Conservation (phyloP, 2,797 vertebrate species). For the Atherinosoma microstoma region DNA sequence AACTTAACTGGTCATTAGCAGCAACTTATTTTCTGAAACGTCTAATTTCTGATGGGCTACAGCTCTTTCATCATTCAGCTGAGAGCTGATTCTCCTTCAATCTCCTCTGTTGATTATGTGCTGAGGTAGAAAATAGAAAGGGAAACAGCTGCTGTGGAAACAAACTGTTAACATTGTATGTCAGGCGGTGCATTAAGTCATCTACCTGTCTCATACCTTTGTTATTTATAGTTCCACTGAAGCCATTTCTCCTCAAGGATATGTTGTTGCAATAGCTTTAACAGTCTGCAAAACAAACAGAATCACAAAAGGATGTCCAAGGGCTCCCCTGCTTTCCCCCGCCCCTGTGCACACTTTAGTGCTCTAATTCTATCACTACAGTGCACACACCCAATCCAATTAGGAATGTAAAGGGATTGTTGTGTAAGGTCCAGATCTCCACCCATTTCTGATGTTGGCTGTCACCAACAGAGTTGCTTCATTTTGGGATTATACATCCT, state of each 20-base stretch:
- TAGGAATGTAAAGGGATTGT: conserved; percentile 65
- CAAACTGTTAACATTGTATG: conserved; percentile 58
- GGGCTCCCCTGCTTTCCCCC: conserved; percentile 14
- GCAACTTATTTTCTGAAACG: conserved; percentile 25
- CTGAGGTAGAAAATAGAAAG: conserved; percentile 26
- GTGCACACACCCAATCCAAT: conserved; percentile 66
- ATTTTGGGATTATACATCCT: conserved; percentile 32
- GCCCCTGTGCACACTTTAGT: conserved; percentile 15
- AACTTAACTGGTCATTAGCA: conserved; percentile 36
- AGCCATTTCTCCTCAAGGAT: conserved; percentile 39
- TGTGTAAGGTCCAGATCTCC: conserved; percentile 53
- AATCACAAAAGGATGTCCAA: conserved; percentile 41
- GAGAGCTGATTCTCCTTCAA: conserved; percentile 24
- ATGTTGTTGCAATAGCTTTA: conserved; percentile 22
- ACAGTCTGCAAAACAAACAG: conserved; percentile 41
- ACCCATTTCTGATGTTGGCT: conserved; percentile 45
- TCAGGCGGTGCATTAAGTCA: conserved; percentile 30
- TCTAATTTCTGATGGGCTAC: conserved; percentile 25
- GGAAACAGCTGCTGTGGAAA: conserved; percentile 51
- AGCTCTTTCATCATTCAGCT: background rate
- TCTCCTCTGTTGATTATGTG: conserved; percentile 32
- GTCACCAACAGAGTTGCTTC: conserved; percentile 22
- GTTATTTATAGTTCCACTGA: conserved; percentile 49
- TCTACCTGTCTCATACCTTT: conserved; percentile 51
- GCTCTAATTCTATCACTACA: conserved; percentile 66